A percentile compares a stretch with the other conserved stretches of the same genome.
Evolutionary conservation across 2,797 vertebrate genomes (phyloP).

Genomic region (Tamandua tetradactyla): DNA sequence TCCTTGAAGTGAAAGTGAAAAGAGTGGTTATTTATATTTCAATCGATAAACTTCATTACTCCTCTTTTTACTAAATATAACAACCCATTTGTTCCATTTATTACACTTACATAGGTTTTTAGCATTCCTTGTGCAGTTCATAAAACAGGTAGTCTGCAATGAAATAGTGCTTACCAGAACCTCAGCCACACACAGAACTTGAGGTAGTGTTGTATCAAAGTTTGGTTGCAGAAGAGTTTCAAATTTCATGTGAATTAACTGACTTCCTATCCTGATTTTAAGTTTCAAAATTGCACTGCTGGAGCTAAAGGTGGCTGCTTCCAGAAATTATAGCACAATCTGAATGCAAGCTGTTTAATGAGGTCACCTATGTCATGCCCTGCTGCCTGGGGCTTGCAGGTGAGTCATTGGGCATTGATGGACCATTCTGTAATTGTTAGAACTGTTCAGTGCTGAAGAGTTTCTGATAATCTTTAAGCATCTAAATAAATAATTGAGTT

Average conservation of each 20-base stretch:
- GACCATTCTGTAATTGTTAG: neutral
- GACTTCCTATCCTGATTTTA: neutral
- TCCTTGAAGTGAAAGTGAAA: constrained; percentile 62
- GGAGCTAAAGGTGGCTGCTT: neutral
- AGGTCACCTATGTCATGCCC: neutral
- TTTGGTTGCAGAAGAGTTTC: constrained; percentile 46
- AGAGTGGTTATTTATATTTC: constrained; percentile 68
- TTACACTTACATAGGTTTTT: neutral
- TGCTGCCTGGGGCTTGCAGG: neutral
- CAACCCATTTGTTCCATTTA: constrained; percentile 80
- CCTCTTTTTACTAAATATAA: constrained; percentile 72
- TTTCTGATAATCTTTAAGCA: neutral
- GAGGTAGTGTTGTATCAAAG: neutral
- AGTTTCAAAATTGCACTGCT: constrained; percentile 33
- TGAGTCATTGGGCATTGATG: neutral
- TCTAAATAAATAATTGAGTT: neutral
- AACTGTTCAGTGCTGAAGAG: neutral
- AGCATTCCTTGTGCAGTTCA: constrained; percentile 64
- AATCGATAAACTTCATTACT: constrained; percentile 67
- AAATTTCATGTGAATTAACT: constrained; percentile 63
- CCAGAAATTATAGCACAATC: neutral
- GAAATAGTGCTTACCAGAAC: constrained; percentile 68
- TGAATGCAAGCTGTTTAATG: neutral
- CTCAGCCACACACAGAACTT: neutral
- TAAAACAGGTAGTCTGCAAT: constrained; percentile 73